Base-by-base conservation (phyloP, 2,888 invertebrate species). In the Ischnus inquisitorius region DNA sequence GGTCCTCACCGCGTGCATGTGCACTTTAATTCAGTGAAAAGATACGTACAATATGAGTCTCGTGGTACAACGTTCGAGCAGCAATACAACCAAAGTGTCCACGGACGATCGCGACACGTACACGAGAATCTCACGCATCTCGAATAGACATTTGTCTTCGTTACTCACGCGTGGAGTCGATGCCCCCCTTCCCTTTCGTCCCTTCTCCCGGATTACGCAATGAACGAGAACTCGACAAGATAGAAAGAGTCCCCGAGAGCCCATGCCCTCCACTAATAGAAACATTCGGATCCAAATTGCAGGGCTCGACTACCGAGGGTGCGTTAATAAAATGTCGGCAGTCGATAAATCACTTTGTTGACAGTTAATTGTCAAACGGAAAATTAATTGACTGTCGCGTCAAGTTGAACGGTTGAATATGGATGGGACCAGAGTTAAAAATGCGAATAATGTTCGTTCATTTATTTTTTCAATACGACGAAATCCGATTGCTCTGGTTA, bases 131-230 rank as follows among this genome's bases (percentile, higher is more conserved):
- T 62, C 41, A 39, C 57, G 74, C 69, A 72, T 77, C 76, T 51
- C 39, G n/a, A 41, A 19, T 62, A 69, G 67, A 69, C 85, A 83
- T 86, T 85, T 71, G 80, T 85, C 77, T 78, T 80, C 78, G 82
- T 86, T 85, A 80, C 79, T 83, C 71, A 69, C 76, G 79, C 82
- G 83, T 80, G 64, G 79, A 79, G 74, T 82, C 79, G 77, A 83
- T 82, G 75, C 79, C 67, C 62, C 65, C 54, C 48, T 57, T 64
- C 14, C 54, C 43, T 54, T 8, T 5, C 34, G 8, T 8, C 6
- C 34, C 34, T 34, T 1, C 77, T 72, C 46, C 62, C 76, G 79
- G 62, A 77, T 85, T 79, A 85, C 85, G 85, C 83, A 84, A 79
- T 76, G 71, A 79, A 34, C 34, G 34, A 57, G 84, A 82, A 67